Base-by-base conservation (phyloP, 1,140 invertebrate species). In the Drosophila navojoa region DNA sequence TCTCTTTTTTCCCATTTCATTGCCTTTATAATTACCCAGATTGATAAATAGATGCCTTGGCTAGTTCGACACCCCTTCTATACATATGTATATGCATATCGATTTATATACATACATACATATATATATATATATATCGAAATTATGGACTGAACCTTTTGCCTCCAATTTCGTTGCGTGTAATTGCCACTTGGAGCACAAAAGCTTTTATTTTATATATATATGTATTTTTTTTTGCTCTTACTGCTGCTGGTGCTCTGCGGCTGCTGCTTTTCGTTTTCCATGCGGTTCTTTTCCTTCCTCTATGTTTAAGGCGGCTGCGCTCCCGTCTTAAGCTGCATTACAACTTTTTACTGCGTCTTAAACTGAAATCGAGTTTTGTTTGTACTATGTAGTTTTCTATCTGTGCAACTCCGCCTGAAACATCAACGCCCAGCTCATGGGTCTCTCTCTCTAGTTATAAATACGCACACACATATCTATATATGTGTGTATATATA, bases 331-430 rank as follows among this genome's bases (percentile, higher is more conserved):
- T 89, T 84, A 89, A 89, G 84, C 84, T 89, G 84, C 84, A 89
- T 89, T 89, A 89, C 84, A 78, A 89, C 84, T 89, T 89, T 89
- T 89, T 89, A 89, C 84, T 89, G 84, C 84, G 84, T 89, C 84
- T 89, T 89, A 89, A 89, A 89, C 84, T 89, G 84, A 89, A 89
- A 89, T 89, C 84, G 84, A 89, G 84, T 89, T 89, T 89, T 80
- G 63, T 85, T 84, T 84, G 69, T 85, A 64, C 49, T 67, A 71
- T 89, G 71, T 81, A 71, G 85, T 79, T 79, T 86, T 86, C 74
- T 79, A 86, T 86, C 70, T 86, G 79, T 89, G 71, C 71, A 73
- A 73, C 82, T 86, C 82, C 82, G 69, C 76, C 84, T 77, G 82
- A 86, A 89, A 74, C 74, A 77, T 84, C 85, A 84, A 82, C 79